Conservation (phyloP, 2,888 invertebrate species). For the Erebia ligea region DNA sequence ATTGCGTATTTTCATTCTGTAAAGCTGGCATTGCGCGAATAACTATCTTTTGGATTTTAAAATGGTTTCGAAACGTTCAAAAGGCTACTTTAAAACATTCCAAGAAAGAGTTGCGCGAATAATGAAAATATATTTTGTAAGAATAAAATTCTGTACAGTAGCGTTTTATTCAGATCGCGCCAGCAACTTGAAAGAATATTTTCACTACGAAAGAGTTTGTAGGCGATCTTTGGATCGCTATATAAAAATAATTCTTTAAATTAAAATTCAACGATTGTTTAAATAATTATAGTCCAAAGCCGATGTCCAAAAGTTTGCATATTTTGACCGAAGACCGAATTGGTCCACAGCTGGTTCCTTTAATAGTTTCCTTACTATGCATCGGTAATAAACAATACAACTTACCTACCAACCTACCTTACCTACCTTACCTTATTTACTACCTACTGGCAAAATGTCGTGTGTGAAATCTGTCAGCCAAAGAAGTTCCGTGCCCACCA, state of each 20-base stretch:
- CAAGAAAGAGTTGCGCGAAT: constrained; percentile 2
- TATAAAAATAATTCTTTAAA: not conserved
- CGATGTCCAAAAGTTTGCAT: too few species aligned
- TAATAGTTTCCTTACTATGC: too few species aligned
- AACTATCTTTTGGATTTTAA: not conserved
- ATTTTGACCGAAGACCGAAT: too few species aligned
- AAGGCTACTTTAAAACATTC: not conserved
- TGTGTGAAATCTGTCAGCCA: too few species aligned
- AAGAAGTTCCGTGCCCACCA: too few species aligned
- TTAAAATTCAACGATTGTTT: too few species aligned
- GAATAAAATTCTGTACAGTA: not conserved
- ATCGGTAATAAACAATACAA: too few species aligned
- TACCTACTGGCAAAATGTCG: too few species aligned
- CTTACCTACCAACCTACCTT: too few species aligned
- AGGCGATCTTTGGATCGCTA: not conserved
- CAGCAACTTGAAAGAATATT: not conserved
- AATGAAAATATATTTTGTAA: not conserved
- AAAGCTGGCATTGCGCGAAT: not conserved
- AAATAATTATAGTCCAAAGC: too few species aligned
- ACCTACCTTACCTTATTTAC: too few species aligned
- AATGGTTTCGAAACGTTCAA: not conserved
- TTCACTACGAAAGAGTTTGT: not conserved
- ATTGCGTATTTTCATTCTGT: not conserved
- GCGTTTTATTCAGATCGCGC: not conserved
- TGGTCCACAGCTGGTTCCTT: too few species aligned